Percentiles rank a stretch among this genome's conserved stretches.
Evolutionary conservation across 2,797 vertebrate species (phyloP).

Genomic region (Hypotaenidia philippensis): DNA sequence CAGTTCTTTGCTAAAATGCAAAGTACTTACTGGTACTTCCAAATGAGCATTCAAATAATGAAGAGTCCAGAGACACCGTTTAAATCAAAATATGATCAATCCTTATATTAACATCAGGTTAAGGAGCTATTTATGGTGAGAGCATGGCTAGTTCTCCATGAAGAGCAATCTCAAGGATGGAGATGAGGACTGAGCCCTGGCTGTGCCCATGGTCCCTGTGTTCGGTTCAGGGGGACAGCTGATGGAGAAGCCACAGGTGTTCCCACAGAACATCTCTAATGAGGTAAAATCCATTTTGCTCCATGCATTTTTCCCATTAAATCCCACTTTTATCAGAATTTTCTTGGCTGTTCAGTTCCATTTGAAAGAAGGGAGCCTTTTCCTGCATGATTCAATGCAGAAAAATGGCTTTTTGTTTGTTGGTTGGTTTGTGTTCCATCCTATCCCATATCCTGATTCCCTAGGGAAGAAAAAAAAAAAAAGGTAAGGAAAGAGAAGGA

Average conservation of each 20-base stretch:
- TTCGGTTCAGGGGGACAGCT: not conserved
- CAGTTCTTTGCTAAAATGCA: not conserved
- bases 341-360: not conserved
- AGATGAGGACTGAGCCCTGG: not conserved
- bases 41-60: not conserved
- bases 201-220: fast-evolving
- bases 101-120: fast-evolving
- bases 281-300: not conserved
- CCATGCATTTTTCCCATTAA: not conserved
- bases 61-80: not conserved
- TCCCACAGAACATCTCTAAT: not conserved
- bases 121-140: not conserved
- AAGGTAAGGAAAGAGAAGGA: not conserved
- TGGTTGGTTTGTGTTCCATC: not conserved
- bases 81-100: not conserved
- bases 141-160: not conserved
- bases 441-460: not conserved
- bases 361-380: not conserved
- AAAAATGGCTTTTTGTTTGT: slow-evolving; percentile 45
- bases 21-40: not conserved
- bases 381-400: slow-evolving; percentile 5
- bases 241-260: fast-evolving
- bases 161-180: fast-evolving
- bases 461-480: not conserved
- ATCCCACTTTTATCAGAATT: not conserved